phyloP scores from a whole-genome alignment of 2,113 vertebrate genomes.

The Sebastes fasciatus region DNA sequence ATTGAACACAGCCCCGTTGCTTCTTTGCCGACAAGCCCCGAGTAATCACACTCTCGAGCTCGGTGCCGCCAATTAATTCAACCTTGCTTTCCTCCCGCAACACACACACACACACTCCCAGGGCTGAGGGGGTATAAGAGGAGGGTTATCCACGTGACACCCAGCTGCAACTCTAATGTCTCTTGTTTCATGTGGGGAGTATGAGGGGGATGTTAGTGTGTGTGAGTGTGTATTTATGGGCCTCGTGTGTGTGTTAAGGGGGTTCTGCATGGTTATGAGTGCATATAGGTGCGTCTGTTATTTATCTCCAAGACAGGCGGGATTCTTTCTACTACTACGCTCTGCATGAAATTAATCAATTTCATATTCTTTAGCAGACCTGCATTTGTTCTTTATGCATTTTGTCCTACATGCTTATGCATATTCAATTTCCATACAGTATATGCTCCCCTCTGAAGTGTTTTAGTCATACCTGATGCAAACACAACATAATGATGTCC shows the following conservation, averaged over 20 bases:
- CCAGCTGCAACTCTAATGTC: slow-evolving; percentile 83
- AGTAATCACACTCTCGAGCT: slow-evolving; percentile 83
- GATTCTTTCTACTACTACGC: slow-evolving; percentile 53
- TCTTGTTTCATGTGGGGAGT: slow-evolving; percentile 51
- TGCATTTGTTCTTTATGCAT: slow-evolving; percentile 60
- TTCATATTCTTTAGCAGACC: slow-evolving; percentile 42
- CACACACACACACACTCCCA: slow-evolving; percentile 63
- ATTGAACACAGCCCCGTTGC: slow-evolving; percentile 79
- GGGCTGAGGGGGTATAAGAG: slow-evolving; percentile 75
- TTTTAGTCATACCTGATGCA: background rate
- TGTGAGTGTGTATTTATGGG: slow-evolving; percentile 46
- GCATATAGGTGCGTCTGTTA: slow-evolving; percentile 26
- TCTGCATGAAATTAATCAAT: slow-evolving; percentile 66
- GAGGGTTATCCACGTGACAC: slow-evolving; percentile 78
- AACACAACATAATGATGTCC: no score
- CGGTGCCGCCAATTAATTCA: slow-evolving; percentile 86
- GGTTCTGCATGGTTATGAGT: background rate
- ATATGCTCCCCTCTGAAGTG: background rate
- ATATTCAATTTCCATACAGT: slow-evolving; percentile 46
- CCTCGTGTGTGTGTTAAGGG: slow-evolving; percentile 16
- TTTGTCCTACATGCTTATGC: slow-evolving; percentile 40
- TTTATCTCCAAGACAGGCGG: slow-evolving; percentile 58
- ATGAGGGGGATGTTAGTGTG: slow-evolving; percentile 19
- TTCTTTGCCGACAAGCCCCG: slow-evolving; percentile 83
- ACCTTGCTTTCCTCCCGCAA: slow-evolving; percentile 73